A percentile compares a stretch with the other conserved stretches of the same genome.
These are phyloP conservation scores for Rhineura floridana DNA, from an alignment of 2,113 vertebrate genomes.

Conservation along the genomic window DNA sequence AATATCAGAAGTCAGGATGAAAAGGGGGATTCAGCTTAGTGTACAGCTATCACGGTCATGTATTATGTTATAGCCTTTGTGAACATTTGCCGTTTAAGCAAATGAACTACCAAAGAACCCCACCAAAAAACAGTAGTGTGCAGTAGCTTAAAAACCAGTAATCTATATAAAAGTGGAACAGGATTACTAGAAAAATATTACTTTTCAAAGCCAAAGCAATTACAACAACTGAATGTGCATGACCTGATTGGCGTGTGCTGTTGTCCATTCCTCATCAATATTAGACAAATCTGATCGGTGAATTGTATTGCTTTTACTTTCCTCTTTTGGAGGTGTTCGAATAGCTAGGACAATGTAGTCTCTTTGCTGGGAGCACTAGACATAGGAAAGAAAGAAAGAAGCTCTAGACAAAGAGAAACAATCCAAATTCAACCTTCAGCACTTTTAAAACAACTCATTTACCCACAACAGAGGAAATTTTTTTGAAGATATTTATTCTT, in stretches of 20 bases:
- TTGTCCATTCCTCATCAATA: constrained; percentile 86
- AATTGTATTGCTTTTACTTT: constrained; percentile 45
- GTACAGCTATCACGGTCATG: not conserved
- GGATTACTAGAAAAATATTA: not conserved
- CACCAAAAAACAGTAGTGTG: not conserved
- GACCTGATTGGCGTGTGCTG: constrained; percentile 90
- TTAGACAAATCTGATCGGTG: constrained; percentile 47
- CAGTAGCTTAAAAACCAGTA: not conserved
- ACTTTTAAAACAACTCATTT: not conserved
- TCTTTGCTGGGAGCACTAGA: constrained; percentile 84
- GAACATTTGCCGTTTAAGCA: not conserved
- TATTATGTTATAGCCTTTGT: not conserved
- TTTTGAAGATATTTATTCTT: rapidly evolving
- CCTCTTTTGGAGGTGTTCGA: constrained; percentile 82
- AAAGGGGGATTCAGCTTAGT: not conserved
- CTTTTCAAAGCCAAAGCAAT: not conserved
- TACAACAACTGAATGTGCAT: not conserved
- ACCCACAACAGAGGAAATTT: not conserved
- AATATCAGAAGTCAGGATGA: too few relatives aligned
- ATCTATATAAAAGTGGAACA: not conserved
- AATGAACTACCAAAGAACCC: too few relatives aligned
- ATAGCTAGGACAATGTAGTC: constrained; percentile 87
- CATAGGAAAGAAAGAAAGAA: constrained; percentile 38
- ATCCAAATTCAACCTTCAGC: not conserved
- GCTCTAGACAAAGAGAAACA: not conserved